Evolutionary conservation across 1,140 invertebrate species (phyloP), one percentile per base, ranked within the genome.

Genomic region (Caerostris extrusa): DNA sequence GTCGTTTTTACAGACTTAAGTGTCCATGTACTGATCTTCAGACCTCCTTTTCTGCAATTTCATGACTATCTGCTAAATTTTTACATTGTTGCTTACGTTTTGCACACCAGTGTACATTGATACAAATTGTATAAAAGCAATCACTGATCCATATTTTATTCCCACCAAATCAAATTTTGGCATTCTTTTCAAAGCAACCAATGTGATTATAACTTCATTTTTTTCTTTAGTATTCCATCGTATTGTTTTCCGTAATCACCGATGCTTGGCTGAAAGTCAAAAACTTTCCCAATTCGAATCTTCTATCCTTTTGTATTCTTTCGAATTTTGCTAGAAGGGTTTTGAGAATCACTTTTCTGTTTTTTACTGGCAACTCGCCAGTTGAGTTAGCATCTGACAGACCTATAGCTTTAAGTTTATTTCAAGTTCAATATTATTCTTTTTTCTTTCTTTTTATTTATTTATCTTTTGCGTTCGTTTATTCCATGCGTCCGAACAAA

Each of bases 181-280:
- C 34, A 34, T 1, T 34, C 34, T 34, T 34, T 34, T 34, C 34
- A 2, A 34, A 34, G 34, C 34, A 34, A 2, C 34, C 34, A 34
- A 34, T 34, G 34, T 34, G 34, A 34, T 34, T 34, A 34, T 34
- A 34, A 34, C 34, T 34, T 34, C 34, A 1, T 34, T 34, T 34
- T 34, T 34, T 34, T 34, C 34, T 34, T 34, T 2, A 34, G 34
- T 34, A 34, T 34, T 34, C 34, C 34, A 34, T 61, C 7, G 61
- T 91, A 82, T 81, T 91, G 90, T 81, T 91, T 91, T 53, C 71
- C 5, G 58, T 81, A 91, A 91, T 91, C 90, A 82, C 90, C 12
- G 34, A 61, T 17, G n/a, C 56, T 82, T 91, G 71, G 90, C 19
- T 12, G 90, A 61, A 82, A 91, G 90, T 91, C 90, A 91, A 91